Evolutionary conservation across 1,140 invertebrate species (phyloP), one percentile per base, ranked within the genome.

Genomic region (Drosophila sulfurigaster): DNA sequence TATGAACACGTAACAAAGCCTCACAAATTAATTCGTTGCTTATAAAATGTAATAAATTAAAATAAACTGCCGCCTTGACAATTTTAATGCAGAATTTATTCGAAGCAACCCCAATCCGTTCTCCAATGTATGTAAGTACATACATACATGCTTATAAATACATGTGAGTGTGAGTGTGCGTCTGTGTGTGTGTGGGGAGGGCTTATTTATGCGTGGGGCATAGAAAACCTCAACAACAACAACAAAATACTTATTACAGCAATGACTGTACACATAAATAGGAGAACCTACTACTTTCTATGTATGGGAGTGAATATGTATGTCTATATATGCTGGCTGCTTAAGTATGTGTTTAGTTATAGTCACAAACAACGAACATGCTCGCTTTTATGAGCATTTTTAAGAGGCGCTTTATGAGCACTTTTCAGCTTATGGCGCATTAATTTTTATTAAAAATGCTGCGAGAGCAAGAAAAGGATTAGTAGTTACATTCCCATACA

Each of bases 391-490:
- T 79, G 74, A 59, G 48, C 52, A 62, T 43, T 16, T 56, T 43
- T 52, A 46, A 52, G 51, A 52, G 35, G 41, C 41, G 69, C 16
- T 75, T 78, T 72, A 67, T 13, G 75, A 60, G 54, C 66, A 49
- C 70, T 79, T 82, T 82, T 66, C 62, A 79, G 81, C 76, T 82
- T 82, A 82, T 79, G 68, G 72, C 71, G 60, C 81, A 82, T 76
- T 82, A 82, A 82, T 76, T 82, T 82, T 82, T 82, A 82, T 82
- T 82, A 82, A 82, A 58, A 82, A 72, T 82, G 62, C 79, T 54
- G 75, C 57, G 41, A 51, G 52, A 71, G 60, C 75, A 41, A 66
- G 30, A 54, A 80, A 81, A 56, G 32, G 69, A 71, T 63, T 52
- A 54, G 13, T 51, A 35, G 51, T 35, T 30, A 30, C 25, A 30